Evolutionary conservation across 2,888 invertebrate species (phyloP).

Genomic region (Embidobia sp.): DNA sequence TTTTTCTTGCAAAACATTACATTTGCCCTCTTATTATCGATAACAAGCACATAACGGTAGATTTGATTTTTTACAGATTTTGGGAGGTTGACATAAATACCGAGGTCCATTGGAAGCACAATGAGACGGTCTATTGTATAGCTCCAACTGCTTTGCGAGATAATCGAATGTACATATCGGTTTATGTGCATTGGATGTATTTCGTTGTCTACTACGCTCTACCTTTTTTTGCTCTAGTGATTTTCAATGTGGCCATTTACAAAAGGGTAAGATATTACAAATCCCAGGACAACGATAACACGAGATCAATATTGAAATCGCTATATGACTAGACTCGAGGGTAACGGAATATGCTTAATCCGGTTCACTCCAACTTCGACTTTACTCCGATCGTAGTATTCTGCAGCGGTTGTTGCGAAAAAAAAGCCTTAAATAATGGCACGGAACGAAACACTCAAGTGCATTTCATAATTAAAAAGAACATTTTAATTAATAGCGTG

Average conservation of each 20-base stretch:
- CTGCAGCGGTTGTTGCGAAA: no score
- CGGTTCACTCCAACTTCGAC: no score
- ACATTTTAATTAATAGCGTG: no score
- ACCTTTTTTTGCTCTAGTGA: slow-evolving; percentile 93
- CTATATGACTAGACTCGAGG: not conserved
- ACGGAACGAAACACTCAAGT: no score
- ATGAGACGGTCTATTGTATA: slow-evolving; percentile 87
- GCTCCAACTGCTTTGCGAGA: slow-evolving; percentile 86
- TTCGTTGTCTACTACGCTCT: slow-evolving; percentile 96
- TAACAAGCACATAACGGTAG: not conserved
- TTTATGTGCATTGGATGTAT: slow-evolving; percentile 97
- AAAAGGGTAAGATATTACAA: slow-evolving; percentile 85
- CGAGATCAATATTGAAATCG: no score
- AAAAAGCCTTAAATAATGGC: no score
- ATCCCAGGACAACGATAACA: no score
- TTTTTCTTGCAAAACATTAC: no score
- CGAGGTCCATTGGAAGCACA: slow-evolving; percentile 81
- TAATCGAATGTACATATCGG: slow-evolving; percentile 88
- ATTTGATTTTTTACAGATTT: slow-evolving; percentile 82
- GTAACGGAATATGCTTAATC: no score
- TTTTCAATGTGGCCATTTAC: slow-evolving; percentile 95
- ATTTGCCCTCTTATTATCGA: no score
- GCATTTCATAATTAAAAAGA: no score
- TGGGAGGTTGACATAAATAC: slow-evolving; percentile 85
- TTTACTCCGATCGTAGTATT: no score